phyloP scores from a whole-genome alignment of 2,888 invertebrate species.

The Notocelia uddmanniana region DNA sequence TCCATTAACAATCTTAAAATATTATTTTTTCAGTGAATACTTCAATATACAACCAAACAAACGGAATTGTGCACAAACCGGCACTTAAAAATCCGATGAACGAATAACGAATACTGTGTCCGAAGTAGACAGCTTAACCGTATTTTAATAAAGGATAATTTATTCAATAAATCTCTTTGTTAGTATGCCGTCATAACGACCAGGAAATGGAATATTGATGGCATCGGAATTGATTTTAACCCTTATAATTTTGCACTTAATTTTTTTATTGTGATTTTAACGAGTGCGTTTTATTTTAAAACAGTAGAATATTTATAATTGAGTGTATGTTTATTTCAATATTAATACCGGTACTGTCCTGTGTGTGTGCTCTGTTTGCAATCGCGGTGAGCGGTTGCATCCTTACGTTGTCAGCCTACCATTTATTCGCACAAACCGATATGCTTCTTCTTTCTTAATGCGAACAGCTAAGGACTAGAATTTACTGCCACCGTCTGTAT shows the following conservation, averaged over 20 bases:
- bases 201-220: slow-evolving; percentile 45
- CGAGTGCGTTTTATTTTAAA: background rate
- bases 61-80: background rate
- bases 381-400: too few relatives aligned
- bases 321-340: too few relatives aligned
- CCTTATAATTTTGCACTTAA: slow-evolving; percentile 31
- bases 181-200: slow-evolving; percentile 64
- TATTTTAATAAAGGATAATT: slow-evolving; percentile 78
- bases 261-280: slow-evolving; percentile 26
- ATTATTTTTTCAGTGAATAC: background rate
- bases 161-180: slow-evolving; percentile 82
- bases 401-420: too few relatives aligned
- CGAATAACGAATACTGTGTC: slow-evolving; percentile 5
- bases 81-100: slow-evolving; percentile 5
- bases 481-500: too few relatives aligned
- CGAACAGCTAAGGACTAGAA: too few relatives aligned
- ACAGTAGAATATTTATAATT: background rate
- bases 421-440: too few relatives aligned
- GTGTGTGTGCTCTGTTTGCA: too few relatives aligned
- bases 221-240: slow-evolving; percentile 32
- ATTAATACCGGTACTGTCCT: too few relatives aligned
- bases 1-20: background rate
- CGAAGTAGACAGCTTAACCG: slow-evolving; percentile 56
- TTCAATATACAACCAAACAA: background rate
- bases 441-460: too few relatives aligned